Base-by-base conservation (phyloP, 30 jellyfish, hydroid and myxozoan genomes). In the Clytia hemisphaerica region DNA sequence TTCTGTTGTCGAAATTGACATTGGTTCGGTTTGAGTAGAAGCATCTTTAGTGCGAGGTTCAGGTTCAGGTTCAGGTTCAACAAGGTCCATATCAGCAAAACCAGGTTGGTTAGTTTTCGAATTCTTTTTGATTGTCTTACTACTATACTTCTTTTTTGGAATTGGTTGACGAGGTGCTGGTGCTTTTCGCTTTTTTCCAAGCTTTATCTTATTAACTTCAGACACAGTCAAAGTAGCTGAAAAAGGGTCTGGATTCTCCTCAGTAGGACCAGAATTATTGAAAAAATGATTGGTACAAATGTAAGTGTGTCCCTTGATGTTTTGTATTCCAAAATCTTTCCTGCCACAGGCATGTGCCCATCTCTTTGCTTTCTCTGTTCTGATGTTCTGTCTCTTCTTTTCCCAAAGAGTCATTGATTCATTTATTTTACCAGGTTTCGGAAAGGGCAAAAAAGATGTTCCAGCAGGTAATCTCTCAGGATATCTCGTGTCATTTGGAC, bases 341-440 rank as follows among this genome's bases (percentile, higher is more conserved):
- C 72, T 37, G 16, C 79, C 79, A 66, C 79, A 66, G 19, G 79
- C 72, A 66, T 66, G 79, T n/a, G 44, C 19, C 71, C 71, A 66
- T 3, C 46, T 12, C 25, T 49, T 49, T 37, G 55, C n/a, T 42
- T 42, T 42, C 0, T 42, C 54, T 21, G 54, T 42, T 42, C 54
- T 42, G 14, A 12, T 24, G 29, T 24, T 14, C 10, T 15, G 19
- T 26, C 65, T 25, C 22, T 32, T n/a, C 66, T 67, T 50, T 65
- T 70, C 73, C 87, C 83, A 67, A 21, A 69, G 30, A n/a, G 92
- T 66, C 92, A 77, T 64, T 10, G 50, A 15, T 38, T 77, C 92
- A 25, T 57, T 77, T 19, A 45, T 53, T n/a, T 46, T 77, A 29
- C 85, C 83, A 50, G 58, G 36, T 77, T 67, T 67, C 37, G 90